Evolutionary conservation across 2,113 vertebrate genomes (phyloP), one percentile per base, ranked within the genome.

Genomic region (Scomber colias): DNA sequence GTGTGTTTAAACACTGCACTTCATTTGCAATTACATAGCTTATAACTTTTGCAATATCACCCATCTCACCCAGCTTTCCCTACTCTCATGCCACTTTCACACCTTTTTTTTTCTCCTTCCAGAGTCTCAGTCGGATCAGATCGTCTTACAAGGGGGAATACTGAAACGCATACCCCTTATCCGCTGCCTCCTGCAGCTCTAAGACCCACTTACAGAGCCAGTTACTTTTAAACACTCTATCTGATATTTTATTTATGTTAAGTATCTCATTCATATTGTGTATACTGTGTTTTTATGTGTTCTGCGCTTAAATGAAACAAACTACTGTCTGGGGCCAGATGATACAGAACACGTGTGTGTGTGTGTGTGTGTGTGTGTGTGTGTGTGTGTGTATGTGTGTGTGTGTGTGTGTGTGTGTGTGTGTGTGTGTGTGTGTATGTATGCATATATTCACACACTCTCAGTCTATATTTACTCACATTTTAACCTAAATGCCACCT

Each of bases 91-190:
- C 44, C 48, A 13, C 8, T 14, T 62, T 53, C 24, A 45, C 73
- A 45, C 63, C 8, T 13, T 15, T 35, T 17, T 44, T 56, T 16
- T 30, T 49, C 60, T 24, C 21, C 50, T 30, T 49, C 72, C 24
- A 10, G 10, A 46, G 44, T 64, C 78, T 72, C 44, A 56, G 48
- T 62, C 10, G 0, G 13, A 56, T 2, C 51, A 70, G 68, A 76
- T 87, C 44, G n/a, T 63, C 75, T 91, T 89, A 83, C 87, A 44
- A 40, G 40, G 49, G 51, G 70, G 53, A 79, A 84, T 71, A 75
- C 16, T 46, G 69, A 62, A 46, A 81, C 65, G 65, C 49, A 67
- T 51, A 56, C 31, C 30, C 27, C 21, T 9, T 9, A 19, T 64
- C 17, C 50, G 45, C 54, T 19, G 15, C 55, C 54, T 69, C 64